These are phyloP conservation scores for Drosophila nigromelanica DNA, from an alignment of 1,140 invertebrate genomes.

Conservation along the genomic window DNA sequence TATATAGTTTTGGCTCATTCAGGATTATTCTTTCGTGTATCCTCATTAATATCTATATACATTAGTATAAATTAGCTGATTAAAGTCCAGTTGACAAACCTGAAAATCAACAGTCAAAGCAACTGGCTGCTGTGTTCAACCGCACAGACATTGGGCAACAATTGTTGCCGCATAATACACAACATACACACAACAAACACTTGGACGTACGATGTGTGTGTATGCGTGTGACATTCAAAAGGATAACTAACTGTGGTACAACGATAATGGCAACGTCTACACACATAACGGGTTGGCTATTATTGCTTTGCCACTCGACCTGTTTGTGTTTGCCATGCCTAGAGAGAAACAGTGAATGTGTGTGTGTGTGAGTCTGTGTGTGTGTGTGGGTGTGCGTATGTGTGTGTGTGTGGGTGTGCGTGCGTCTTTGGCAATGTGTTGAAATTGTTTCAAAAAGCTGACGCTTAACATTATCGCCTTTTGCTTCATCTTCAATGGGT, in stretches of 20 bases:
- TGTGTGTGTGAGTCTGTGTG: constrained; percentile 6
- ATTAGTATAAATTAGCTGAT: constrained; percentile 18
- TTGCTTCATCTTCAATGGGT: constrained; percentile 46
- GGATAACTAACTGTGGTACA: constrained; percentile 58
- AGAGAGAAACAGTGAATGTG: constrained; percentile 5
- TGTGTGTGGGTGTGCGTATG: background rate
- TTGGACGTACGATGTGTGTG: constrained; percentile 14
- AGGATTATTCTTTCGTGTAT: background rate
- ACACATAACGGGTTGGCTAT: constrained; percentile 52
- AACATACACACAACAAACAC: constrained; percentile 5
- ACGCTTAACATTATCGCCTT: constrained; percentile 59
- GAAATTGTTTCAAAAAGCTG: constrained; percentile 62
- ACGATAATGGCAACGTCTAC: constrained; percentile 57
- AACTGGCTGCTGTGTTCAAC: constrained; percentile 27
- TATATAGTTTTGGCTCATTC: background rate
- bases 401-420: constrained; percentile 11
- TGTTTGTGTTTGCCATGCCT: constrained; percentile 36
- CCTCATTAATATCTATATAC: background rate
- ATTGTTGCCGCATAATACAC: constrained; percentile 29
- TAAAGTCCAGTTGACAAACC: constrained; percentile 8
- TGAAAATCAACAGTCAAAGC: constrained; percentile 35
- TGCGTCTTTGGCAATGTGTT: constrained; percentile 35
- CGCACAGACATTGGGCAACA: constrained; percentile 40
- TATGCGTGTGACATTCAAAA: constrained; percentile 56
- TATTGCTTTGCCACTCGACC: constrained; percentile 43